Base-by-base conservation (phyloP, 2,113 vertebrate genomes). In the Romanogobio albipinnatus region DNA sequence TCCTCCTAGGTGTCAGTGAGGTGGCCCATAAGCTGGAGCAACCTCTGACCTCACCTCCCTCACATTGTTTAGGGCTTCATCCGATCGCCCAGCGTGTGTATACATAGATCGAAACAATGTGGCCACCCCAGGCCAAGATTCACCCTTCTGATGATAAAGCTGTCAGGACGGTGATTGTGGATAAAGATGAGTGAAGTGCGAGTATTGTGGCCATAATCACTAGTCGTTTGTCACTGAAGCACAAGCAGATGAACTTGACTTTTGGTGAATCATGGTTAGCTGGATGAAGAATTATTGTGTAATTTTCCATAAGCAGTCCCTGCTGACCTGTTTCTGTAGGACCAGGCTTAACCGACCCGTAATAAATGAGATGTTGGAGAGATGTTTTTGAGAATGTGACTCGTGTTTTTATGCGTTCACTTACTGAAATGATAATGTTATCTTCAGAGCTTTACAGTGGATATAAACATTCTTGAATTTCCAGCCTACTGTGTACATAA, bases 101-200 rank as follows among this genome's bases (percentile, higher is more conserved):
- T 88, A 84, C 84, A 58, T 39, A 43, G 47, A 64, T 82, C 86
- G 76, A 87, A 93, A 92, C 86, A 88, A 93, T 86, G 94, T 94
- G 94, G 91, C 90, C 84, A 87, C 73, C 17, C 68, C 68, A 43
- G 90, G 92, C 95, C 73, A 73, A 86, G 91, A 90, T 88, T 87
- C 91, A 91, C 89, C 91, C 62, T 71, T 86, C 71, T 15, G n/a
- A 39, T 87, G 88, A 92, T 94, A 93, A 92, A 94, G 89, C 89
- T 92, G 92, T 94, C 91, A 76, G 76, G 91, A 90, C 89, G 87
- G 86, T 89, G 87, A 75, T 85, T 80, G 78, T 83, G 56, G 26
- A 87, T 75, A 83, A 83, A 93, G 91, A 93, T 92, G 90, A 93
- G 92, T 92, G 90, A 92, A 90, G 92, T 93, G 93, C 79, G 8